These are phyloP conservation scores for Tetrao urogallus DNA, from an alignment of 2,113 vertebrate genomes.

Conservation along the genomic window DNA sequence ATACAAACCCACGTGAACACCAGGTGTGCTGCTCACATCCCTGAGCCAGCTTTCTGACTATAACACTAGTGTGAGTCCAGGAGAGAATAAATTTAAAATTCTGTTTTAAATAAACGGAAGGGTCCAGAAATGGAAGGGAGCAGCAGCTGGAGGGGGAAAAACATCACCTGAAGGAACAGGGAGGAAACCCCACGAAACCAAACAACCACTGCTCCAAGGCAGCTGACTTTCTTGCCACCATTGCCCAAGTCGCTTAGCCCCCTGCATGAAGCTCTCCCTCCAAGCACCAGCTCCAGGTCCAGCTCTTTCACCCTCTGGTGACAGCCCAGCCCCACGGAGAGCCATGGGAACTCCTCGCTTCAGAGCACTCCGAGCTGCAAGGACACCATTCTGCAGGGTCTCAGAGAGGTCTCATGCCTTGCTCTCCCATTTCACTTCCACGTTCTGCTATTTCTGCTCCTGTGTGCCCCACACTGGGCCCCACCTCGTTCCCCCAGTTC, in stretches of 20 bases:
- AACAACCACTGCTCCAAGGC: neutral
- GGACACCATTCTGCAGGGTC: accelerated
- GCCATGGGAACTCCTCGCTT: neutral
- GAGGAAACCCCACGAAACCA: neutral
- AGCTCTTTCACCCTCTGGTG: neutral
- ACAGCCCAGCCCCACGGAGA: neutral
- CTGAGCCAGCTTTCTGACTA: neutral
- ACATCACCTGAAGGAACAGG: neutral
- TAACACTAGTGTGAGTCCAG: neutral
- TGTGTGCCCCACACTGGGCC: neutral
- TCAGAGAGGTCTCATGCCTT: neutral
- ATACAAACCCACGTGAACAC: neutral
- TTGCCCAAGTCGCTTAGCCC: neutral
- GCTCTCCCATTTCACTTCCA: neutral
- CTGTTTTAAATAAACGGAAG: neutral
- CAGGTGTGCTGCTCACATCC: neutral
- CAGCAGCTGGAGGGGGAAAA: neutral
- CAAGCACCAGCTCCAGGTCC: neutral
- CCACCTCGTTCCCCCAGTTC: neutral
- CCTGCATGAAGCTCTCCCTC: neutral
- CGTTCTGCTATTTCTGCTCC: neutral
- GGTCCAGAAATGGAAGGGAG: neutral
- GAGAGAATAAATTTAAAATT: neutral
- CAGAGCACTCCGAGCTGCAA: accelerated
- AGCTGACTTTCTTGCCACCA: neutral